Evolutionary conservation across 1,140 invertebrate genomes (phyloP).

Genomic region (Drosophila quadrilineata): DNA sequence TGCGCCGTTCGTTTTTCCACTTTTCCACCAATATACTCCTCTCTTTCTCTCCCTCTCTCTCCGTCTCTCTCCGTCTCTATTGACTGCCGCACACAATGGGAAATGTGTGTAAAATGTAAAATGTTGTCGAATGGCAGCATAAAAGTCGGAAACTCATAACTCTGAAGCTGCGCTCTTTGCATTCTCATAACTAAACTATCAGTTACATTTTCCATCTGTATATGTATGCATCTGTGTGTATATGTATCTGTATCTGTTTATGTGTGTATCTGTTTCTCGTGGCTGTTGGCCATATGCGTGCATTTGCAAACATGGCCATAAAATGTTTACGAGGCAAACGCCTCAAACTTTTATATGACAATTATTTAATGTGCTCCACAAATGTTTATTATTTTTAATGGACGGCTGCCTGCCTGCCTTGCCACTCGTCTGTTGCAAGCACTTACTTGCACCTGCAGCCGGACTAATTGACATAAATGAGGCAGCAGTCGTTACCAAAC

Average conservation of each 20-base stretch:
- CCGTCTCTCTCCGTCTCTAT: background rate
- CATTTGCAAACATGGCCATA: slow-evolving; percentile 24
- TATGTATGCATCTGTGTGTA: background rate
- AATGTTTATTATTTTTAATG: slow-evolving; percentile 37
- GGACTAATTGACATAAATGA: slow-evolving; percentile 12
- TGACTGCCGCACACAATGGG: slow-evolving; percentile 22
- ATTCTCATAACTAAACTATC: background rate
- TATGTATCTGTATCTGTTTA: slow-evolving; percentile 1
- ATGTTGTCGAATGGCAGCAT: slow-evolving; percentile 38
- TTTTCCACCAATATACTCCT: background rate
- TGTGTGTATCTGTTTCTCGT: slow-evolving; percentile 13
- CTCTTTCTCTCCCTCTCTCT: background rate
- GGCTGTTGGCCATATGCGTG: slow-evolving; percentile 7
- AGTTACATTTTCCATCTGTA: background rate
- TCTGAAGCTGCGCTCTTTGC: slow-evolving; percentile 7
- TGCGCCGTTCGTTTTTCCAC: slow-evolving; percentile 16
- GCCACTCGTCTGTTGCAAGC: background rate
- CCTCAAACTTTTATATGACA: slow-evolving; percentile 36
- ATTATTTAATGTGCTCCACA: slow-evolving; percentile 35
- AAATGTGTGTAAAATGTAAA: slow-evolving; percentile 52
- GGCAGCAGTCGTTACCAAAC: background rate
- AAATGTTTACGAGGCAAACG: slow-evolving; percentile 37
- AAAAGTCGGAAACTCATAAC: slow-evolving; percentile 51
- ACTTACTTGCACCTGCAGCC: slow-evolving; percentile 22
- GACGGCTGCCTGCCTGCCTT: slow-evolving; percentile 1